These are phyloP conservation scores for Semicossyphus pulcher DNA, from an alignment of 2,113 vertebrate species.

Conservation along the genomic window DNA sequence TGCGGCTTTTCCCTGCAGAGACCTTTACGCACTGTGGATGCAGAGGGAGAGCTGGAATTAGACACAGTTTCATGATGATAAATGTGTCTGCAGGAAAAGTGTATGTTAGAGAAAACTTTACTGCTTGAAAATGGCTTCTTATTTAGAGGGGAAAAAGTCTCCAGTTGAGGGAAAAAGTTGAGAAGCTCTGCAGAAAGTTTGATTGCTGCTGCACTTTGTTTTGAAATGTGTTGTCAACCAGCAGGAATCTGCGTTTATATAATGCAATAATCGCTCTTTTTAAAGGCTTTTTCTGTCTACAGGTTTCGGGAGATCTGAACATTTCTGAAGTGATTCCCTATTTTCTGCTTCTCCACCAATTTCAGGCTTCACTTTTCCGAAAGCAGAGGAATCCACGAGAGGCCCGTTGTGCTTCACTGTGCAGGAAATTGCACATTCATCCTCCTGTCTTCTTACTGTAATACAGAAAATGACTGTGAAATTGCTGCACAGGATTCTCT, in stretches of 20 bases:
- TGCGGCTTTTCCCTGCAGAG: not conserved
- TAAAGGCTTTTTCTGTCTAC: not conserved
- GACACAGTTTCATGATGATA: not conserved
- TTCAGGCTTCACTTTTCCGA: not conserved
- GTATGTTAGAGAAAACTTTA: not conserved
- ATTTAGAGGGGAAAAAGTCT: not conserved
- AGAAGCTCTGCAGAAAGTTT: not conserved
- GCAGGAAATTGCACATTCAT: conserved; percentile 47
- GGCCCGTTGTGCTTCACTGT: conserved; percentile 18
- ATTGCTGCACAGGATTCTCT: conserved; percentile 5
- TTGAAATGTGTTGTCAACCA: no score
- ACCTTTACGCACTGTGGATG: conserved; percentile 9
- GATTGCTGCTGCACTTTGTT: no score
- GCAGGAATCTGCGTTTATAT: no score
- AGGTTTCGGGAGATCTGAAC: no score
- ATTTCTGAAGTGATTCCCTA: no score
- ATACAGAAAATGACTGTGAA: conserved; percentile 10
- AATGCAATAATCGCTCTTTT: not conserved
- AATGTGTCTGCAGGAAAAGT: not conserved
- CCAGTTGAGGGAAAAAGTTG: not conserved
- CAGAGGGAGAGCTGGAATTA: conserved; percentile 7
- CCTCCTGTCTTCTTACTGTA: conserved; percentile 10
- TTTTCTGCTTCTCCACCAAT: conserved; percentile 17
- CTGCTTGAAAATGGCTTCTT: not conserved
- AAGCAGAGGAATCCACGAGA: conserved; percentile 12